Evolutionary conservation across 2,113 vertebrate genomes (phyloP).

Genomic region (Phoenicopterus ruber): DNA sequence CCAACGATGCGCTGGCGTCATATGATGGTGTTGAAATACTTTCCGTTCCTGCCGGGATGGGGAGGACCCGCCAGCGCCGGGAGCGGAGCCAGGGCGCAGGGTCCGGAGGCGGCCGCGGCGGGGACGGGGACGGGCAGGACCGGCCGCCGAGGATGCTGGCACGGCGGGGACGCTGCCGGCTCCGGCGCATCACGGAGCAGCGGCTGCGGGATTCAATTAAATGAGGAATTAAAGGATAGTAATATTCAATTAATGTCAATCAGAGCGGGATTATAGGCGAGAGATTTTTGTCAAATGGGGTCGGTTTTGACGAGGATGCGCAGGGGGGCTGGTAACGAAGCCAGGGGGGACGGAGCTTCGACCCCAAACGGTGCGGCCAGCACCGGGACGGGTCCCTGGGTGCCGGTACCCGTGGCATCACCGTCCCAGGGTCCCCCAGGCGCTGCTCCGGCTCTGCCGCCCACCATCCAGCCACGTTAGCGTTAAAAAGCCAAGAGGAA

Average conservation of each 20-base stretch:
- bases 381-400: background rate
- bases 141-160: background rate
- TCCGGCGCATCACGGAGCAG: background rate
- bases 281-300: background rate
- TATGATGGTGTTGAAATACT: background rate
- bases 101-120: background rate
- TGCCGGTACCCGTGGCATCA: background rate
- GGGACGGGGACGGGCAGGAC: background rate
- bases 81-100: background rate
- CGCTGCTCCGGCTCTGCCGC: too few relatives aligned
- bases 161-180: background rate
- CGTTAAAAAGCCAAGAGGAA: background rate
- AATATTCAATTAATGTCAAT: background rate
- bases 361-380: background rate
- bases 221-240: background rate
- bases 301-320: background rate
- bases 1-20: background rate
- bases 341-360: background rate
- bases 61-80: background rate
- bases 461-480: background rate
- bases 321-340: background rate
- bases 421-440: background rate
- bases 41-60: background rate
- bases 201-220: background rate
- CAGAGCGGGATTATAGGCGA: background rate